Conservation (phyloP, 2,797 vertebrate species). For the Enteromius unitaeniatus region DNA sequence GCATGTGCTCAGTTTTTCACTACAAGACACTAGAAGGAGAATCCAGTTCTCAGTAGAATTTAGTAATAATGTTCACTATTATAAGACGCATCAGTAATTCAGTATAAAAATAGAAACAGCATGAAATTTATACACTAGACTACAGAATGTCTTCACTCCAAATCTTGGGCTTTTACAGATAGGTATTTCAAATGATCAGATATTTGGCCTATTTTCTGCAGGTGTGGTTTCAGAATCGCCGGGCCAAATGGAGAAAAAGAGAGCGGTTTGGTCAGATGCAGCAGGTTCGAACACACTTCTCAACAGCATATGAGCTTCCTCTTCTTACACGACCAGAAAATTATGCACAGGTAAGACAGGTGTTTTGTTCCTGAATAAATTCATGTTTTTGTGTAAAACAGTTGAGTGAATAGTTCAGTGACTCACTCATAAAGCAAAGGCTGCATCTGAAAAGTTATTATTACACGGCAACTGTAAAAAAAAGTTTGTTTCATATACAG, state of each 20-base stretch:
- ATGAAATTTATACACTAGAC: background rate
- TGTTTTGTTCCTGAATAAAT: background rate
- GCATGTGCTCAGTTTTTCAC: conserved; percentile 61
- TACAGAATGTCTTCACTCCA: background rate
- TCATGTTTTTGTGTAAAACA: background rate
- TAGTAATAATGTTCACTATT: background rate
- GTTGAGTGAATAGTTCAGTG: conserved; percentile 9
- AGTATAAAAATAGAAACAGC: background rate
- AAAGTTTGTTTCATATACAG: background rate
- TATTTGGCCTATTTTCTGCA: conserved; percentile 61
- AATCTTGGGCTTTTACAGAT: conserved; percentile 28
- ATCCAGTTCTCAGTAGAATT: background rate
- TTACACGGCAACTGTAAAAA: background rate
- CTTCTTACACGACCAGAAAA: conserved; percentile 94
- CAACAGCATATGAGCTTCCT: conserved; percentile 93
- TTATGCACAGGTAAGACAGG: conserved; percentile 89
- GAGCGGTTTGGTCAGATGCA: conserved; percentile 99
- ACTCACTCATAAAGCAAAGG: background rate
- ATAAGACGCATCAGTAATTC: background rate
- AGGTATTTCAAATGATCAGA: background rate
- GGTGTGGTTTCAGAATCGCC: conserved; percentile 99
- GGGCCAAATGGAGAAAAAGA: conserved; percentile 98
- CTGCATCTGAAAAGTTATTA: background rate
- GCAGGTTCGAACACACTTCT: conserved; percentile 97
- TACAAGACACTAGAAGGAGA: background rate